Conservation (phyloP, 1,140 invertebrate species). For the Drosophila kanapiae region DNA sequence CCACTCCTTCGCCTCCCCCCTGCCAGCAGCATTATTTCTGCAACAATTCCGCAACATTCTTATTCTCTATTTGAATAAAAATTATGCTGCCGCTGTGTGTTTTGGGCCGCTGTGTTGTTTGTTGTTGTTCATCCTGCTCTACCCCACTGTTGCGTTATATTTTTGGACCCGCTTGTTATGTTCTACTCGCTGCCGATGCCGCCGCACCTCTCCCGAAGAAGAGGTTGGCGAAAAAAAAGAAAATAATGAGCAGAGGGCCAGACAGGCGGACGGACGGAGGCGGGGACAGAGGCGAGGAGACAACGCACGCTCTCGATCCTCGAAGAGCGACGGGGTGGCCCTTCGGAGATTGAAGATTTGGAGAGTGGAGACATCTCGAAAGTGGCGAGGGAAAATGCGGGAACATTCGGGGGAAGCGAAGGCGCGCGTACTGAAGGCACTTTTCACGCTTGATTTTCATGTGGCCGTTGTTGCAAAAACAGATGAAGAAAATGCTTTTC, state of each 20-base stretch:
- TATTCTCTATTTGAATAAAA: conserved; percentile 63
- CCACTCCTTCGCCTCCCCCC: not conserved
- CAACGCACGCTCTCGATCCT: conserved; percentile 30
- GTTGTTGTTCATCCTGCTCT: conserved; percentile 44
- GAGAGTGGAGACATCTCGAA: conserved; percentile 27
- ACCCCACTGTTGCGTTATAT: conserved; percentile 36
- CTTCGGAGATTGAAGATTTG: conserved; percentile 20
- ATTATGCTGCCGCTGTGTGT: conserved; percentile 64
- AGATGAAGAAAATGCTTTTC: conserved; percentile 82
- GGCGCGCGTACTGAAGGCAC: conserved; percentile 25
- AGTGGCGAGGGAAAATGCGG: not conserved
- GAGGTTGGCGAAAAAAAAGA: conserved; percentile 36
- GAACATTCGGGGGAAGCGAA: not conserved
- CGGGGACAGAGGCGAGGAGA: conserved; percentile 4
- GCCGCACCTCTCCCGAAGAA: conserved; percentile 25
- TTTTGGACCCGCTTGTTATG: conserved; percentile 41
- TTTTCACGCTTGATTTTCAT: conserved; percentile 80
- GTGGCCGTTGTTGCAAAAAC: conserved; percentile 73
- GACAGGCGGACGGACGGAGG: conserved; percentile 27
- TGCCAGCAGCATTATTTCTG: conserved; percentile 28
- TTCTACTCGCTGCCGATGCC: conserved; percentile 7
- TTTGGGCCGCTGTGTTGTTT: conserved; percentile 25
- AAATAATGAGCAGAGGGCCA: conserved; percentile 54
- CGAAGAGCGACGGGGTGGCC: conserved; percentile 16
- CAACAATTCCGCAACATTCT: conserved; percentile 53